Percentiles rank a stretch among this genome's conserved stretches.
Evolutionary conservation across 1,140 invertebrate genomes (phyloP).

Genomic region (Pachypeltis micranthus): DNA sequence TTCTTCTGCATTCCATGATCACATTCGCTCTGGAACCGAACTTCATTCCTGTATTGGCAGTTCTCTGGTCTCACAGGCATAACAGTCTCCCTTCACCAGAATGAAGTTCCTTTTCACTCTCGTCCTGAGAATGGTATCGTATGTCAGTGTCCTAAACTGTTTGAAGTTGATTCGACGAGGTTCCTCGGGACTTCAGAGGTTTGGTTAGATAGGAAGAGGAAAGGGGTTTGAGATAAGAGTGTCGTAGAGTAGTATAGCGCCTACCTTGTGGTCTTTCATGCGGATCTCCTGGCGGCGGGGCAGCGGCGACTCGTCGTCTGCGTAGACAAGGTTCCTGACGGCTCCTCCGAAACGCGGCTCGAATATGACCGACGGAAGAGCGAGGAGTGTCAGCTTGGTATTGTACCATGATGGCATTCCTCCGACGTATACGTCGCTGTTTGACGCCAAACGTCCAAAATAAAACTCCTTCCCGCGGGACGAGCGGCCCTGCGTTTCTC

Average conservation of each 20-base stretch:
- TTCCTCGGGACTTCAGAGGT: neutral
- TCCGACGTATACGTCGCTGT: constrained; percentile 84
- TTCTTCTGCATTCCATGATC: no score
- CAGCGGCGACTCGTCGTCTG: constrained; percentile 55
- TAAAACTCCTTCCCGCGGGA: constrained; percentile 73
- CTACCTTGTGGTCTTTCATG: constrained; percentile 62
- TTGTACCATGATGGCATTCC: constrained; percentile 83
- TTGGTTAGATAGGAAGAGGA: no score
- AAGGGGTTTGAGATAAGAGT: neutral
- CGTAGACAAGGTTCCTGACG: constrained; percentile 75
- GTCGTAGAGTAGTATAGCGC: constrained; percentile 13
- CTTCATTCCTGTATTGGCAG: no score
- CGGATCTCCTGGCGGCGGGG: constrained; percentile 65
- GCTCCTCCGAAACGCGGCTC: constrained; percentile 77
- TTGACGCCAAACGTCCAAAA: constrained; percentile 69
- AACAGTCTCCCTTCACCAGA: no score
- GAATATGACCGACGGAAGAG: constrained; percentile 78
- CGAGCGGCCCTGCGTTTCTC: constrained; percentile 54
- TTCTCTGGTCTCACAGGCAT: no score
- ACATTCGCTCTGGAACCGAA: no score
- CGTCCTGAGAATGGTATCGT: no score
- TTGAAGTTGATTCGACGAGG: neutral
- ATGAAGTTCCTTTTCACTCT: no score
- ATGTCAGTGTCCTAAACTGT: neutral
- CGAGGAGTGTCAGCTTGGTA: constrained; percentile 65